A percentile compares a stretch with the other conserved stretches of the same genome.
These are phyloP conservation scores for Chlorospingus semifuscus DNA, from an alignment of 2,797 vertebrate genomes.

Conservation along the genomic window DNA sequence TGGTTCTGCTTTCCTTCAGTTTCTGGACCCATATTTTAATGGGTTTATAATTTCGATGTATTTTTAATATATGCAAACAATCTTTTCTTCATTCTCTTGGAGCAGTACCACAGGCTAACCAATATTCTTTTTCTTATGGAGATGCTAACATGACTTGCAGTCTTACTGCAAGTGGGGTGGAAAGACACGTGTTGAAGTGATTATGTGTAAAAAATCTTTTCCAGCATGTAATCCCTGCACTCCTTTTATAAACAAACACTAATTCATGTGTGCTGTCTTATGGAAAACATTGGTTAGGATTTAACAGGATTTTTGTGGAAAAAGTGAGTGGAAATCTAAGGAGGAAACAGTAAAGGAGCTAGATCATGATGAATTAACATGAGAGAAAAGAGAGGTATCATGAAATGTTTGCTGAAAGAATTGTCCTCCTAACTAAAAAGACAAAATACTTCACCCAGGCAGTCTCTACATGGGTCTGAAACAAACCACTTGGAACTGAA, in stretches of 20 bases:
- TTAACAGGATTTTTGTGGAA: neutral
- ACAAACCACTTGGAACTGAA: neutral
- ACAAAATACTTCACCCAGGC: neutral
- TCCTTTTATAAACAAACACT: conserved; percentile 7
- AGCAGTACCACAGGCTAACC: neutral
- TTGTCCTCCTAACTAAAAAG: neutral
- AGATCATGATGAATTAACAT: neutral
- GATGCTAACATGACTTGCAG: neutral
- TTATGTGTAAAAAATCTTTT: neutral
- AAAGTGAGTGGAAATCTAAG: neutral
- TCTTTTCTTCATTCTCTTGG: neutral
- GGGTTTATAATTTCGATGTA: neutral
- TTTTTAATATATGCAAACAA: neutral
- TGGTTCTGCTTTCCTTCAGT: neutral
- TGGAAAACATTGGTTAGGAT: neutral
- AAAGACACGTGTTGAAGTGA: conserved; percentile 31
- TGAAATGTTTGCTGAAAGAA: neutral
- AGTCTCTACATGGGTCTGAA: neutral
- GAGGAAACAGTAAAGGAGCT: neutral
- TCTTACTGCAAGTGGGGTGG: neutral
- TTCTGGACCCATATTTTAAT: neutral
- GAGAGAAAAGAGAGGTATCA: neutral
- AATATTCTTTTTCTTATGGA: neutral
- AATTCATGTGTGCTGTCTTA: neutral
- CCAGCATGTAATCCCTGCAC: neutral